Base-by-base conservation (phyloP, 2,113 vertebrate species). In the Hippolais icterina region DNA sequence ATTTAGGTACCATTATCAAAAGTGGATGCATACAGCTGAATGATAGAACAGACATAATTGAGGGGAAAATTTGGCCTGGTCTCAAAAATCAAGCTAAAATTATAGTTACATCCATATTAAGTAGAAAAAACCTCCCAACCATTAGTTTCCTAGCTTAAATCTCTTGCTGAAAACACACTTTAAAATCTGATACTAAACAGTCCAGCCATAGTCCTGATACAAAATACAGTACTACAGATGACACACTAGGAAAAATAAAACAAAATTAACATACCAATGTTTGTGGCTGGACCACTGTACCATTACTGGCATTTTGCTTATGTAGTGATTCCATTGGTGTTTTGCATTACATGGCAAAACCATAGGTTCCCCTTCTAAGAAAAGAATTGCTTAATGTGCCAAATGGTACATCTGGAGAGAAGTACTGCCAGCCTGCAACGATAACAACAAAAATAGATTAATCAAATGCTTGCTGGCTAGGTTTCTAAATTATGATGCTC, bases 241-340 rank as follows among this genome's bases (percentile, higher is more conserved):
- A 97, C 96, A 96, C 93, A 96, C 94, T 96, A 92, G 95, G 94
- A 97, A 97, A 99, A 99, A 97, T 96, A 96, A 98, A 98, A 98
- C 98, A 98, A 98, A 98, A 98, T 98, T 98, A 98, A 98, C 98
- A 98, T 98, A 98, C 97, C 97, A 96, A 63, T 96, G 98, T 98
- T 98, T 99, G 98, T 97, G 98, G 98, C 98, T 97, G 98, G 78
- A 98, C 98, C 98, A 97, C 98, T 98, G 97, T 98, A 98, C 98
- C 98, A 97, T 97, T 97, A 98, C 98, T 98, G 98, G 98, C 98
- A 98, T 98, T 99, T 98, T 97, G 98, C 98, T 99, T 98, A 98
- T 98, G 98, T 98, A 98, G 98, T 98, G 98, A 99, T 99, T 99
- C 98, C 98, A 97, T 96, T 98, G 98, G 98, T 98, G 98, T 98